These are phyloP conservation scores for Papilio demoleus DNA, from an alignment of 2,888 invertebrate species.

Conservation along the genomic window DNA sequence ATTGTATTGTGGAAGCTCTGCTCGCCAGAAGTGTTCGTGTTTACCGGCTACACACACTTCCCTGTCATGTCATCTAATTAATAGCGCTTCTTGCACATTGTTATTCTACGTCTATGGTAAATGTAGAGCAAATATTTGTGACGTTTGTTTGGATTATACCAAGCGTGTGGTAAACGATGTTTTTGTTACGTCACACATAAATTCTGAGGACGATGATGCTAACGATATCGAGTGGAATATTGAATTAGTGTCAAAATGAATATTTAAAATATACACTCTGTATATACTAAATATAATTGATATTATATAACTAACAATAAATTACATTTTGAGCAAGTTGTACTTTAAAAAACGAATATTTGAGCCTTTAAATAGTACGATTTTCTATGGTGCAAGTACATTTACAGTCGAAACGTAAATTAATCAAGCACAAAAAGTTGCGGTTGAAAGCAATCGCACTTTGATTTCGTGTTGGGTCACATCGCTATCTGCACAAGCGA, in stretches of 20 bases:
- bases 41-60: conserved; percentile 58
- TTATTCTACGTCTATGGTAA: conserved; percentile 49
- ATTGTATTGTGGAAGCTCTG: conserved; percentile 69
- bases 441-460: not conserved
- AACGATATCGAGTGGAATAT: conserved; percentile 14
- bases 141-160: conserved; percentile 24
- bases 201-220: conserved; percentile 14
- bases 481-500: not conserved
- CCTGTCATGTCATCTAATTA: conserved; percentile 68
- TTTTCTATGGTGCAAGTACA: not conserved
- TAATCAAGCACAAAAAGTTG: conserved; percentile 11
- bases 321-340: not conserved
- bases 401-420: not conserved
- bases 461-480: conserved; percentile 6
- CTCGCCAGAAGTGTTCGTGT: conserved; percentile 62
- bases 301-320: not conserved
- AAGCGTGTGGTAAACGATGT: conserved; percentile 20
- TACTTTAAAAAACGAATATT: not conserved
- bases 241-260: not conserved
- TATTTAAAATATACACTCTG: not conserved
- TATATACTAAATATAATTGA: too few relatives aligned
- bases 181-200: conserved; percentile 17
- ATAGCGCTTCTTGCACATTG: conserved; percentile 49
- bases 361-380: not conserved
- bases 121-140: conserved; percentile 43